Evolutionary conservation across 2,888 invertebrate species (phyloP).

Genomic region (Plutella xylostella): DNA sequence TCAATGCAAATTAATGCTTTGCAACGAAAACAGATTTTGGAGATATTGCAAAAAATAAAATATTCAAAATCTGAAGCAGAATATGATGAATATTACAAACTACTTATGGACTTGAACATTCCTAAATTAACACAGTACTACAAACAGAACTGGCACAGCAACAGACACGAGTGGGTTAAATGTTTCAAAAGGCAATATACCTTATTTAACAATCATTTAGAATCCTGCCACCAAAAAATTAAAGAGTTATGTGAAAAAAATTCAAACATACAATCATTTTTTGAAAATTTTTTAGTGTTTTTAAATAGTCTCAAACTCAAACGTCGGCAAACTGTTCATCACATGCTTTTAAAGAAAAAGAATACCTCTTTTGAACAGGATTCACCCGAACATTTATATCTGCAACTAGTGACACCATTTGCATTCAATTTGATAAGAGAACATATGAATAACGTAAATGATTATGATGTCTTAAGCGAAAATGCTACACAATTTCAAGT

Average conservation of each 20-base stretch:
- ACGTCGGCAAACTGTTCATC: background rate
- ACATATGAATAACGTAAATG: background rate
- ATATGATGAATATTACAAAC: slow-evolving; percentile 1
- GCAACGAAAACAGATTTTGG: slow-evolving; percentile 3
- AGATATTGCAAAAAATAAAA: slow-evolving; percentile 4
- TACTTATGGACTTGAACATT: background rate
- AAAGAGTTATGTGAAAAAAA: background rate
- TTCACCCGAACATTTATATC: background rate
- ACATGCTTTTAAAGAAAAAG: background rate
- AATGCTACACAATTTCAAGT: background rate
- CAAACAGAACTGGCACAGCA: background rate
- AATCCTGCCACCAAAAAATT: background rate
- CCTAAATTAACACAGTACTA: background rate
- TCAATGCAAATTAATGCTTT: slow-evolving; percentile 3
- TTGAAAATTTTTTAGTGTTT: background rate
- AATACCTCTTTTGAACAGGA: background rate
- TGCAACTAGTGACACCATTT: slow-evolving; percentile 1
- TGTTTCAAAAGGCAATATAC: background rate
- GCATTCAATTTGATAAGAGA: background rate
- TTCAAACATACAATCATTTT: background rate
- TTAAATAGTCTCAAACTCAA: background rate
- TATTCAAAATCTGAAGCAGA: slow-evolving; percentile 6
- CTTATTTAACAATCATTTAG: background rate
- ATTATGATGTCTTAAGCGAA: background rate
- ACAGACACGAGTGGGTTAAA: background rate